A percentile compares a stretch with the other conserved stretches of the same genome.
These are phyloP conservation scores for Aphis craccivora DNA, from an alignment of 1,140 invertebrate species.

Conservation along the genomic window DNA sequence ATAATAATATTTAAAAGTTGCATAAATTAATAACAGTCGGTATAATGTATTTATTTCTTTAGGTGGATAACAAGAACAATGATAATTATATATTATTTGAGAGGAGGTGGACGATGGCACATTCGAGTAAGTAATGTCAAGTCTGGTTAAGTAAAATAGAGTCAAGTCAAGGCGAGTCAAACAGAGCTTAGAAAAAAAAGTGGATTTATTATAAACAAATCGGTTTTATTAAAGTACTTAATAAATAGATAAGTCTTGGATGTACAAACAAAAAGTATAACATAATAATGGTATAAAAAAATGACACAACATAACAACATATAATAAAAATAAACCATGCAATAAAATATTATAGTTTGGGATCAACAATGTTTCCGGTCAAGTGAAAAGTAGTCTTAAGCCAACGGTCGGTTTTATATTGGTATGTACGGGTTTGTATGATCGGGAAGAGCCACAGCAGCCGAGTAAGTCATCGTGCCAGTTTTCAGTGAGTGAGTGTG, in stretches of 20 bases:
- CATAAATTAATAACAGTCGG: conserved; percentile 21
- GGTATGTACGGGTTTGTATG: background rate
- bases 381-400: conserved; percentile 27
- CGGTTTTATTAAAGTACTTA: conserved; percentile 12
- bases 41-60: background rate
- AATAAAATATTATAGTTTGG: conserved; percentile 17
- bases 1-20: background rate
- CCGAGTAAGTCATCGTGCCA: background rate
- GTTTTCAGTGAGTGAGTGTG: background rate
- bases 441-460: background rate
- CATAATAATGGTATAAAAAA: background rate
- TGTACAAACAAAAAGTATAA: background rate
- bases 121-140: background rate
- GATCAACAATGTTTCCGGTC: conserved; percentile 26
- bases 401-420: background rate
- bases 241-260: conserved; percentile 28
- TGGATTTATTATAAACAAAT: conserved; percentile 34
- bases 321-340: conserved; percentile 39
- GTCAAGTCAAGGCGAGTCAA: background rate
- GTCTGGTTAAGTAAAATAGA: background rate
- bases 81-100: background rate
- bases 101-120: background rate
- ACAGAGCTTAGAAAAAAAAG: background rate
- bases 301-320: conserved; percentile 1
- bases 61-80: background rate